A percentile compares a stretch with the other conserved stretches of the same genome.
Evolutionary conservation across 2,888 invertebrate species (phyloP).

Genomic region (Melieria crassipennis): DNA sequence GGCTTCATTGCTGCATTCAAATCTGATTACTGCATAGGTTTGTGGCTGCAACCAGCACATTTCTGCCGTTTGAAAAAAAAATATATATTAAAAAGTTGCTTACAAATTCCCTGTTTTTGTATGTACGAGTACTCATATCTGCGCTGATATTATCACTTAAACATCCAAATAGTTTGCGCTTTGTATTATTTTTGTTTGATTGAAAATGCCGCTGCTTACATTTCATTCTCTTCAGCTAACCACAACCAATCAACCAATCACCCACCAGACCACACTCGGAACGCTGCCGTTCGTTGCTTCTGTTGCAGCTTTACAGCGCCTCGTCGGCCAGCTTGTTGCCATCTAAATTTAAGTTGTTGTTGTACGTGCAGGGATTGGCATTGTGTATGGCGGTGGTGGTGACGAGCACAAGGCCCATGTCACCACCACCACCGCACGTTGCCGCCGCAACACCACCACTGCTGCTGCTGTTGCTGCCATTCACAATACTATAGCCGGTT

Average conservation of each 20-base stretch:
- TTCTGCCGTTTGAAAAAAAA: too few relatives aligned
- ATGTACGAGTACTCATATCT: constrained; percentile 1
- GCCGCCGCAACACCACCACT: constrained; percentile 13
- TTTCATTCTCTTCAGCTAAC: neutral
- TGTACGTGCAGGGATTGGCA: constrained; percentile 44
- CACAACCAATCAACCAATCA: neutral
- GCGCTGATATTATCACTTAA: too few relatives aligned
- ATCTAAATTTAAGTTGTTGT: constrained; percentile 48
- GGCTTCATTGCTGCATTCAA: too few relatives aligned
- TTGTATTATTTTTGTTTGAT: too few relatives aligned
- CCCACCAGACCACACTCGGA: too few relatives aligned
- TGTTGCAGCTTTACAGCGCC: constrained; percentile 51
- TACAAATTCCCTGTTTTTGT: neutral
- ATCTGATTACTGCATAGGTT: too few relatives aligned
- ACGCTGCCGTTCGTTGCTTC: neutral
- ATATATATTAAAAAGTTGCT: neutral
- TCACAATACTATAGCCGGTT: constrained; percentile 42
- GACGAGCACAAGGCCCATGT: constrained; percentile 48
- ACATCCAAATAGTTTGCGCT: too few relatives aligned
- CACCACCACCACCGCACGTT: constrained; percentile 32
- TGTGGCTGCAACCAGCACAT: too few relatives aligned
- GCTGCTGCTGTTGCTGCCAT: constrained; percentile 34
- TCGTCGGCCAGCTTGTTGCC: constrained; percentile 59
- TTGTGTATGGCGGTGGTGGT: constrained; percentile 41
- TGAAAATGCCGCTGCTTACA: neutral